Percentiles rank a stretch among this genome's conserved stretches.
Evolutionary conservation across 2,113 vertebrate species (phyloP).

Genomic region (Eretmochelys imbricata): DNA sequence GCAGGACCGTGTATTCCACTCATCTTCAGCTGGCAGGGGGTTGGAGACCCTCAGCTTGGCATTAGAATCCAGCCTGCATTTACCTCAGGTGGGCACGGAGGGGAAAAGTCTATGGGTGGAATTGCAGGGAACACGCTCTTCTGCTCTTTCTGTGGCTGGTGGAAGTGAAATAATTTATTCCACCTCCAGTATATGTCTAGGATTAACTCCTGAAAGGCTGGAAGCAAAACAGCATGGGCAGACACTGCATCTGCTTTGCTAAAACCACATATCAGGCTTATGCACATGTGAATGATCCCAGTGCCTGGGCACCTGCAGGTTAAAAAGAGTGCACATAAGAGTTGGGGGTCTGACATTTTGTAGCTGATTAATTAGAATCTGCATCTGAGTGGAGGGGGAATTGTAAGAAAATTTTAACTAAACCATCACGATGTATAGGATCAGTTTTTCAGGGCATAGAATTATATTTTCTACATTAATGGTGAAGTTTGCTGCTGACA

Average conservation of each 20-base stretch:
- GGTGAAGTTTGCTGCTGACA: not conserved
- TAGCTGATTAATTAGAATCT: not conserved
- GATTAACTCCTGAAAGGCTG: not conserved
- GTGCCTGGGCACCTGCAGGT: not conserved
- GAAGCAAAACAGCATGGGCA: not conserved
- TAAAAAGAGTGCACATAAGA: conserved; percentile 2
- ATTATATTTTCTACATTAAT: not conserved
- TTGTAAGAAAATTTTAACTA: not conserved
- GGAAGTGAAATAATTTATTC: not conserved
- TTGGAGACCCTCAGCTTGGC: not conserved
- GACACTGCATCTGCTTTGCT: not conserved
- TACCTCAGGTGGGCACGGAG: not conserved
- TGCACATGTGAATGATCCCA: not conserved
- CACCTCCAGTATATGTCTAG: no score
- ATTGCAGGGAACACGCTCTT: not conserved
- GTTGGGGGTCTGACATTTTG: not conserved
- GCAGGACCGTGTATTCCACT: no score
- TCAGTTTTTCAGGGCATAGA: not conserved
- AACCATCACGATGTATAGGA: not conserved
- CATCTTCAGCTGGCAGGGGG: not conserved
- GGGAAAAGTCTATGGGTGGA: not conserved
- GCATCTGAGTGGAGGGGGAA: not conserved
- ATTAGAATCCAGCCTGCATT: not conserved
- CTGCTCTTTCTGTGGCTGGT: not conserved
- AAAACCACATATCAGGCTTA: fast-evolving